Evolutionary conservation across 2,888 invertebrate genomes (phyloP), one percentile per base, ranked within the genome.

Genomic region (Gymnoscelis rufifasciata): DNA sequence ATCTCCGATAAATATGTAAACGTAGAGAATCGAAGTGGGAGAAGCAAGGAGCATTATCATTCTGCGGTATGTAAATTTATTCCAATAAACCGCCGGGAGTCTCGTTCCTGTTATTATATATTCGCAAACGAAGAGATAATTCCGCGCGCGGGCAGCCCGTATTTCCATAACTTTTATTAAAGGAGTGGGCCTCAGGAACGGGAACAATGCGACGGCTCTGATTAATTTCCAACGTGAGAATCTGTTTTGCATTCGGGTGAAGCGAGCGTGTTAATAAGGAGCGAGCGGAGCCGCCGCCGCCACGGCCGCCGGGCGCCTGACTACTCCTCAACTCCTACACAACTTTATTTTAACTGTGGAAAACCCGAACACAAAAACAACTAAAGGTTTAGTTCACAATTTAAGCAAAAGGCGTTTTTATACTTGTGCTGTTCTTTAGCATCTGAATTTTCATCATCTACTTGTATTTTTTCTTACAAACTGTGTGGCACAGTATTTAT

Each of bases 111-210:
- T 83, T 86, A 87, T 87, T 84, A 87, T 88, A 83, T 83, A 87
- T 87, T 83, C 87, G 79, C 78, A 83, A 86, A 83, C 84, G 83
- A 82, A 80, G 80, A 83, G 87, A 88, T 87, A 83, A 88, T 86
- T 81, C 78, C 65, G 76, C 68, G 71, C 76, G 78, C 78, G 81
- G 83, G 68, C 81, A 74, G 78, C 71, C 62, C 56, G 66, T 62
- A 88, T 87, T 87, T 79, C 72, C 88, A 88, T 87, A 88, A 84
- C 83, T 88, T 88, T 87, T 87, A 87, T 87, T 83, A 83, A 84
- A 82, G 80, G 81, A 79, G 76, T 79, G 78, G 57, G 74, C 73
- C 70, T 70, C 68, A 72, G 70, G 66, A 71, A 71, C 64, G 77
- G 73, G 83, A 86, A 87, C 87, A 87, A 88, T 86, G 72, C 76